Conservation (phyloP, 2,888 invertebrate genomes). For the Bruchidius siliquastri region DNA sequence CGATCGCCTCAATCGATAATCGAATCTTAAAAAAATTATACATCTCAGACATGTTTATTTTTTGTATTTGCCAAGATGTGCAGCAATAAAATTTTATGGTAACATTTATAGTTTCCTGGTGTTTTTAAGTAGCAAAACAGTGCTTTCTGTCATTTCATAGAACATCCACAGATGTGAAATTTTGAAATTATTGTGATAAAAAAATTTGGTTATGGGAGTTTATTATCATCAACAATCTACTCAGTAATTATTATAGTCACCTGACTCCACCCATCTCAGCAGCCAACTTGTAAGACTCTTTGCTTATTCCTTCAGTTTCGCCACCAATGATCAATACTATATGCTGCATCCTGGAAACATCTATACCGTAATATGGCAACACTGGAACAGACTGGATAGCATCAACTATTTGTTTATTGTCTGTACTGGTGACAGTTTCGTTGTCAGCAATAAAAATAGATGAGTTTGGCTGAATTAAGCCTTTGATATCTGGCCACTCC, state of each 20-base stretch:
- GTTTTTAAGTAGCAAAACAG: too few species aligned
- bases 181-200: too few species aligned
- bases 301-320: conserved; percentile 83
- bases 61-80: too few species aligned
- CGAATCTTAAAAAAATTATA: too few species aligned
- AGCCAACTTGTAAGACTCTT: conserved; percentile 64
- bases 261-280: conserved; percentile 52
- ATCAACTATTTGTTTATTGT: conserved; percentile 8
- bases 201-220: too few species aligned
- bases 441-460: conserved; percentile 67
- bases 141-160: too few species aligned
- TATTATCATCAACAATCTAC: too few species aligned
- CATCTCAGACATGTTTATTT: too few species aligned
- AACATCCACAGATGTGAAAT: too few species aligned
- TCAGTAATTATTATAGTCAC: neutral
- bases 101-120: too few species aligned
- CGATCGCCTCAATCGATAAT: too few species aligned
- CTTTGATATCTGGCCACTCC: conserved; percentile 60
- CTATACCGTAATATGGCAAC: conserved; percentile 57
- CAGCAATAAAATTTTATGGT: too few species aligned
- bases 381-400: conserved; percentile 19
- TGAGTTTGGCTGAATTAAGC: conserved; percentile 49
- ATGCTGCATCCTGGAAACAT: conserved; percentile 53
- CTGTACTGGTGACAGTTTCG: conserved; percentile 39
- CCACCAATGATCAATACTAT: conserved; percentile 77